Evolutionary conservation across 2,888 invertebrate species (phyloP), one percentile per base, ranked within the genome.

Genomic region (Hybos culiciformis): DNA sequence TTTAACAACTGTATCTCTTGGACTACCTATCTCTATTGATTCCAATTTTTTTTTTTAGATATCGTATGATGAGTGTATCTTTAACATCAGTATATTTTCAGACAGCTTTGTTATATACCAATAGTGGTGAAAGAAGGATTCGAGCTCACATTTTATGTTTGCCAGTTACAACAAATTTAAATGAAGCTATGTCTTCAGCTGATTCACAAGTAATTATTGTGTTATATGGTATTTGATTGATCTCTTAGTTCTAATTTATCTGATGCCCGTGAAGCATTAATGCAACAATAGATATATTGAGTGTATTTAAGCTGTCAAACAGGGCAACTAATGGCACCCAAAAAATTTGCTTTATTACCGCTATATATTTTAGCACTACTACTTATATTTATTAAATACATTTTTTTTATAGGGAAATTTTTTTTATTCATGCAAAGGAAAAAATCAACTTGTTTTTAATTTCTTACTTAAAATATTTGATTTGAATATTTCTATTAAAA

Each of bases 241-340:
- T 86, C 88, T 48, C 72, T 84, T 55, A 75, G 83, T 33, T 82
- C 90, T 20, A 90, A 84, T 39, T 70, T 97, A 59, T 72, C 82
- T 7, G 97, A 98, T 66, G 96, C 97, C 1, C 74, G 94, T 33
- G 98, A 98, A 63, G 98, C 97, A 11, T 78, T 98, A 97, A 94
- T 69, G 93, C 91, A 19, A 90, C 85, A 1, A 79, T 92, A 45
- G 98, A 98, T 71, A 82, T 87, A 49, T 66, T 91, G 39, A 76
- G 78, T 48, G 78, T 85, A 44, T 88, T 78, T 59, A 78, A 78
- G 58, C 57, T 77, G 45, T 69, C 72, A 36, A 44, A 62, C 66
- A 32, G 69, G 72, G 4, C 77, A 81, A 39, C 72, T 97, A 41
- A 70, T 83, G 55, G 83, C 83, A 33, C 87, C 93, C 1, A 69